phyloP scores from a whole-genome alignment of 2,888 invertebrate genomes.

The Ophion obscuratus region DNA sequence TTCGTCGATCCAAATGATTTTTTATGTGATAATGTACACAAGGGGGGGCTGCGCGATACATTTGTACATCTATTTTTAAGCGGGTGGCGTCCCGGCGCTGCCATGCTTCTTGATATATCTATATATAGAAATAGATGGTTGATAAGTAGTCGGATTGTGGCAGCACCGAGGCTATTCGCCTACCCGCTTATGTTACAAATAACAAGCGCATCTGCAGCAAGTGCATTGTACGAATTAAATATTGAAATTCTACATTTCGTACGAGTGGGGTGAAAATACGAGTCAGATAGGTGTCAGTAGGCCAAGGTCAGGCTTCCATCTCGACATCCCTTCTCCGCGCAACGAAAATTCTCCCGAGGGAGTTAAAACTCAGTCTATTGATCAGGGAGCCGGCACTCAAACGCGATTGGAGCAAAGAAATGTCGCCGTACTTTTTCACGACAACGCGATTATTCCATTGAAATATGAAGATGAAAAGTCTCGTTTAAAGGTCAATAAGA shows the following conservation, averaged over 20 bases:
- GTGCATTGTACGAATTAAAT: slow-evolving; percentile 36
- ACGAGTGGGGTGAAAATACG: slow-evolving; percentile 13
- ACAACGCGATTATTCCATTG: background rate
- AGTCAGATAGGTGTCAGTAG: slow-evolving; percentile 64
- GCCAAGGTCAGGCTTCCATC: slow-evolving; percentile 70
- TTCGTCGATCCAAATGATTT: no score
- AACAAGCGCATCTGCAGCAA: slow-evolving; percentile 29
- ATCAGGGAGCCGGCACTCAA: slow-evolving; percentile 55
- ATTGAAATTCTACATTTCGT: slow-evolving; percentile 23
- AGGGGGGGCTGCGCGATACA: no score
- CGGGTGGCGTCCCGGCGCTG: no score
- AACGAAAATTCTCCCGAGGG: slow-evolving; percentile 61
- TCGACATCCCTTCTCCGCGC: slow-evolving; percentile 56
- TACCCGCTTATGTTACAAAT: slow-evolving; percentile 43
- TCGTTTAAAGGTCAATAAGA: slow-evolving; percentile 21
- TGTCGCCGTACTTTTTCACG: background rate
- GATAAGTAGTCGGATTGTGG: slow-evolving; percentile 45
- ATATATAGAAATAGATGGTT: background rate
- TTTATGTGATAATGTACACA: no score
- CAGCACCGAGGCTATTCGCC: slow-evolving; percentile 11
- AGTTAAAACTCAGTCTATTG: slow-evolving; percentile 68
- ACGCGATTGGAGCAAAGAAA: slow-evolving; percentile 16
- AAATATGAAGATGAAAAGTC: background rate
- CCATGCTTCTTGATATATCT: background rate
- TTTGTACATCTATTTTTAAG: no score